Percentiles rank a stretch among this genome's conserved stretches.
phyloP scores from a whole-genome alignment of 1,140 invertebrate species.

The Scaptomyza hsui region DNA sequence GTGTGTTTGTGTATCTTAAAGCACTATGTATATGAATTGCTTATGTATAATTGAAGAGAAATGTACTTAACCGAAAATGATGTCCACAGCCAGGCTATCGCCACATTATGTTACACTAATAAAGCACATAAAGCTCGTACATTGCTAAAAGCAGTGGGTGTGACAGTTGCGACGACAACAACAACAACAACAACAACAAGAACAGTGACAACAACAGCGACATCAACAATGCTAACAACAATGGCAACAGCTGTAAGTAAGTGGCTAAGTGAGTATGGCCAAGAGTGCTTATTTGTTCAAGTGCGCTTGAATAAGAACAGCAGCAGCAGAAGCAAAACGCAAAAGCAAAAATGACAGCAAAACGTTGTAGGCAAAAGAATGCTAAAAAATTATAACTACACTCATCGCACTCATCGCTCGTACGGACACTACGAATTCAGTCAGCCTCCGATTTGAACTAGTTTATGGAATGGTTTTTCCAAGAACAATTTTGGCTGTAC shows the following conservation, averaged over 20 bases:
- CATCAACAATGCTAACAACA: constrained; percentile 47
- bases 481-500: neutral
- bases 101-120: constrained; percentile 50
- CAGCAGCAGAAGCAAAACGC: constrained; percentile 13
- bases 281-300: constrained; percentile 65
- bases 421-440: neutral
- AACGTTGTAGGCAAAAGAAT: constrained; percentile 46
- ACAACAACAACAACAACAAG: constrained; percentile 14
- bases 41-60: constrained; percentile 13
- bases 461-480: too few relatives aligned
- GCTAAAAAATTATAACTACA: constrained; percentile 23
- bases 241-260: constrained; percentile 58
- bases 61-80: constrained; percentile 21
- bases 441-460: too few relatives aligned
- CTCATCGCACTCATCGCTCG: neutral
- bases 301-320: constrained; percentile 55
- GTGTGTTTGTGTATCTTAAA: neutral
- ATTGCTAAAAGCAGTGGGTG: constrained; percentile 30
- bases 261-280: constrained; percentile 65
- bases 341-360: constrained; percentile 37
- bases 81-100: constrained; percentile 33
- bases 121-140: constrained; percentile 31
- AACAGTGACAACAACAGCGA: constrained; percentile 7
- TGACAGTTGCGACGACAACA: constrained; percentile 27
- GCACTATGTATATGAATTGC: neutral